Percentiles rank a stretch among this genome's conserved stretches.
These are phyloP conservation scores for Lochmaea crataegi DNA, from an alignment of 2,888 invertebrate genomes.

Conservation along the genomic window DNA sequence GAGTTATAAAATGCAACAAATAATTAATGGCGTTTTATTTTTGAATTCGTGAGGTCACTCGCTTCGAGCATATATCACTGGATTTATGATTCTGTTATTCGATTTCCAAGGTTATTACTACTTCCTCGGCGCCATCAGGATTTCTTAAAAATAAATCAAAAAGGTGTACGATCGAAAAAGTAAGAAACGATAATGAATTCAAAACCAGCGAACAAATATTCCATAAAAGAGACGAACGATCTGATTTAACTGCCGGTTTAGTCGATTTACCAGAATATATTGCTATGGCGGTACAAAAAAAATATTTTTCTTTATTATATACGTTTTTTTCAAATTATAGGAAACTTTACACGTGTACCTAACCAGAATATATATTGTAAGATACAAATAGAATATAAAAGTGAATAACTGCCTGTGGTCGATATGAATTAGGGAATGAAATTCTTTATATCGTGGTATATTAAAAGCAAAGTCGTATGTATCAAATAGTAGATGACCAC, in stretches of 20 bases:
- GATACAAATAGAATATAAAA: too few species aligned
- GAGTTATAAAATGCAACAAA: conserved; percentile 2
- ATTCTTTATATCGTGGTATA: background rate
- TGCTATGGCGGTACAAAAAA: background rate
- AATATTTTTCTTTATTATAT: background rate
- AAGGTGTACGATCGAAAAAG: conserved; percentile 1
- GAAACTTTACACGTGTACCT: too few species aligned
- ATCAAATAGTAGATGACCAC: background rate
- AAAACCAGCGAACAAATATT: background rate
- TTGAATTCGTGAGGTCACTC: conserved; percentile 2
- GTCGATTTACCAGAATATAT: background rate
- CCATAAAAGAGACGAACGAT: conserved; percentile 2
- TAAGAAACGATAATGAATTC: conserved; percentile 8
- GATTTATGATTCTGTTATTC: conserved; percentile 12
- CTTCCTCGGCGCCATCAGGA: conserved; percentile 4
- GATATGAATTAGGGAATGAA: background rate
- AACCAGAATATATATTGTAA: too few species aligned
- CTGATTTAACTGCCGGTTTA: background rate
- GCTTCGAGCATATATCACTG: conserved; percentile 4
- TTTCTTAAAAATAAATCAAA: conserved; percentile 14
- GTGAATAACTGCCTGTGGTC: too few species aligned
- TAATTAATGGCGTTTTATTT: conserved; percentile 11
- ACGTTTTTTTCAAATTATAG: too few species aligned
- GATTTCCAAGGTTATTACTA: conserved; percentile 10
- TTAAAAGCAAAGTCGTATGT: background rate